Conservation (phyloP, 1,140 invertebrate species). For the Drosophila albomicans region DNA sequence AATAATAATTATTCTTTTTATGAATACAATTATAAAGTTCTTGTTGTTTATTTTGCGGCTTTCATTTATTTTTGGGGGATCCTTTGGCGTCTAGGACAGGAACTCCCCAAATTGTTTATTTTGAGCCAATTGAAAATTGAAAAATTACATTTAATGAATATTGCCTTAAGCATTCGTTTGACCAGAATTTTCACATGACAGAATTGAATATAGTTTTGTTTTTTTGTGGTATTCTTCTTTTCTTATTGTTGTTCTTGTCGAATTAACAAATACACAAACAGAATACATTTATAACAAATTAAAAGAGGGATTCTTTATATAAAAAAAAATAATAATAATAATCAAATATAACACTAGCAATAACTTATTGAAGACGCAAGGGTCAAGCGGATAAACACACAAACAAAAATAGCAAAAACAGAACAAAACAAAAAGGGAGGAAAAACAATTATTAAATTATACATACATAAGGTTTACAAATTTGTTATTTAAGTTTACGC, state of each 20-base stretch:
- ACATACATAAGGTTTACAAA: constrained; percentile 4
- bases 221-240: constrained; percentile 4
- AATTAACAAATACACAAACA: constrained; percentile 63
- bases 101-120: constrained; percentile 6
- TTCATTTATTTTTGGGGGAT: background rate
- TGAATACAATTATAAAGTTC: constrained; percentile 16
- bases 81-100: constrained; percentile 43
- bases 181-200: constrained; percentile 73
- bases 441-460: constrained; percentile 30
- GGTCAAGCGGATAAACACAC: constrained; percentile 59
- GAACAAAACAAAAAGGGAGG: constrained; percentile 32
- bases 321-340: constrained; percentile 38
- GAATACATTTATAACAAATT: constrained; percentile 57
- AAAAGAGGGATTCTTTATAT: constrained; percentile 9
- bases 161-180: constrained; percentile 59
- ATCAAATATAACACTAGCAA: constrained; percentile 53
- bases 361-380: constrained; percentile 55
- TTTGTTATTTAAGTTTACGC: constrained; percentile 22
- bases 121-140: constrained; percentile 39
- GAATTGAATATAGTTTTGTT: constrained; percentile 46
- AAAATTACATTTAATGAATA: constrained; percentile 48
- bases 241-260: constrained; percentile 36
- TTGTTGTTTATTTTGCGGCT: constrained; percentile 26
- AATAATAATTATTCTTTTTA: constrained; percentile 16
- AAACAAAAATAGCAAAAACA: constrained; percentile 40